These are phyloP conservation scores for Nyctibius grandis DNA, from an alignment of 2,797 vertebrate genomes.

Conservation along the genomic window DNA sequence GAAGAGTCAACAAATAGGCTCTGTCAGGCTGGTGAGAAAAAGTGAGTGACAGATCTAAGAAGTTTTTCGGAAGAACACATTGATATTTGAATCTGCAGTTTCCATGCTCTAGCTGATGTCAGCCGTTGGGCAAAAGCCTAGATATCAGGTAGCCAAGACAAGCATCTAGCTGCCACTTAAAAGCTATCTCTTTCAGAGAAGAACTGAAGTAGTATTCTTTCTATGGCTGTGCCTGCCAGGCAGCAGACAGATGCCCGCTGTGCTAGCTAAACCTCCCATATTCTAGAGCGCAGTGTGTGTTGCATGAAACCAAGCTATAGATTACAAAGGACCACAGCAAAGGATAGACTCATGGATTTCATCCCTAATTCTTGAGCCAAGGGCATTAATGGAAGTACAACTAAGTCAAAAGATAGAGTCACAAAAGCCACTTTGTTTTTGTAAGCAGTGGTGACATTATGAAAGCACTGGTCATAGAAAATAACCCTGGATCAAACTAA, in stretches of 20 bases:
- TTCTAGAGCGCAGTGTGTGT: neutral
- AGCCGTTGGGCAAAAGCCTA: slow-evolving; percentile 31
- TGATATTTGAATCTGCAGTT: slow-evolving; percentile 54
- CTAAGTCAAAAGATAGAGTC: neutral
- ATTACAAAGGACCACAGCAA: slow-evolving; percentile 21
- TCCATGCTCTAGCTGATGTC: slow-evolving; percentile 43
- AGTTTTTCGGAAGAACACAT: neutral
- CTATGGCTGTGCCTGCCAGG: slow-evolving; percentile 20
- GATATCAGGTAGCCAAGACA: slow-evolving; percentile 64
- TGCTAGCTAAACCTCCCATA: neutral
- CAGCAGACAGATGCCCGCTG: slow-evolving; percentile 45
- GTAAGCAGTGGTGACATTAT: neutral
- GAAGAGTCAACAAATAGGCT: slow-evolving; percentile 14
- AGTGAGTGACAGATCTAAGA: slow-evolving; percentile 45
- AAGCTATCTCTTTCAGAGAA: slow-evolving; percentile 59
- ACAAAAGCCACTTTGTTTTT: slow-evolving; percentile 4
- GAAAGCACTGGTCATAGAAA: neutral
- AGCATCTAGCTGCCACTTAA: slow-evolving; percentile 54
- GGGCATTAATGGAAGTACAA: neutral
- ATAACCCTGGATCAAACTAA: neutral
- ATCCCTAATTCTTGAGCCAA: neutral
- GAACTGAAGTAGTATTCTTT: slow-evolving; percentile 51
- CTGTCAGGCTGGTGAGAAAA: slow-evolving; percentile 23
- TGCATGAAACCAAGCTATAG: neutral
- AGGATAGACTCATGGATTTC: neutral